These are phyloP conservation scores for Knipowitschia caucasica DNA, from an alignment of 2,797 vertebrate genomes.

Conservation along the genomic window DNA sequence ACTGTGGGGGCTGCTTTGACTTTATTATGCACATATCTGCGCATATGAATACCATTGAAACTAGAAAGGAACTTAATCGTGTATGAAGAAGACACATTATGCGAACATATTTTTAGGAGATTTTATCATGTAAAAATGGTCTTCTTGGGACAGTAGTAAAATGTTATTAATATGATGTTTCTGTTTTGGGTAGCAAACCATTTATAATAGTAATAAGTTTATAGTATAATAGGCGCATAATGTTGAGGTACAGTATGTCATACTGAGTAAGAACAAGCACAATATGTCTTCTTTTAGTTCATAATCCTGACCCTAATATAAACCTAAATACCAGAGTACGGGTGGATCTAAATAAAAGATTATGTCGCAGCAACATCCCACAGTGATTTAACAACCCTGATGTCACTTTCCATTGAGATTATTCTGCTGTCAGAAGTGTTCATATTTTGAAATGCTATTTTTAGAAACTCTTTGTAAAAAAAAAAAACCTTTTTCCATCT, in stretches of 20 bases:
- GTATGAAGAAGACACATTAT: neutral
- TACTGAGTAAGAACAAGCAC: neutral
- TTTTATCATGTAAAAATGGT: no score
- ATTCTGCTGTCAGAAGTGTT: conserved; percentile 23
- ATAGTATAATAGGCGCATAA: no score
- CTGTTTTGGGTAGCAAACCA: no score
- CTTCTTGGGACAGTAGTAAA: no score
- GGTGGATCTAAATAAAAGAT: neutral
- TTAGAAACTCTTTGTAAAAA: conserved; percentile 56
- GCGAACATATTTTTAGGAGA: neutral
- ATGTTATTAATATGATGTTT: no score
- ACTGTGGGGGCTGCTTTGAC: conserved; percentile 37
- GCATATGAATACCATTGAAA: neutral
- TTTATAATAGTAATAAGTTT: no score
- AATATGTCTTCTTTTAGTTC: neutral
- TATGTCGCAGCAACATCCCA: conserved; percentile 30
- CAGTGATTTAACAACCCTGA: conserved; percentile 37
- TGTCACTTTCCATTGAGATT: conserved; percentile 36
- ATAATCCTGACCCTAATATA: neutral
- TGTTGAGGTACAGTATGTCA: no score
- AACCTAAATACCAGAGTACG: neutral
- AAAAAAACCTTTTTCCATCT: conserved; percentile 52
- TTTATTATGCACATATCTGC: conserved; percentile 24
- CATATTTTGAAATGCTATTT: conserved; percentile 50
- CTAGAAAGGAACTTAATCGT: neutral